Evolutionary conservation across 2,888 invertebrate species (phyloP), one percentile per base, ranked within the genome.

Genomic region (Noctua fimbriata): DNA sequence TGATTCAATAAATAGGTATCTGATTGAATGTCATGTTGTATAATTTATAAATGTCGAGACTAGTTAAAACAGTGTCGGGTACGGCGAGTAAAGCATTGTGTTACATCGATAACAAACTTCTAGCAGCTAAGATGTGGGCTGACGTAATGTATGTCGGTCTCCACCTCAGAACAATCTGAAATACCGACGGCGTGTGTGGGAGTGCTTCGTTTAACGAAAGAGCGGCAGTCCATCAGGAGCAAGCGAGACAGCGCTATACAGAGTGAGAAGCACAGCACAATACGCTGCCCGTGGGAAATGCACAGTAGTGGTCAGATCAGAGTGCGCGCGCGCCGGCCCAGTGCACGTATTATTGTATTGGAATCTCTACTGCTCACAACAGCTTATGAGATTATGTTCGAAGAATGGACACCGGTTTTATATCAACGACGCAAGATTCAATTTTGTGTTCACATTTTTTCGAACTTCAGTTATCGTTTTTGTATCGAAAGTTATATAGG

Each of bases 251-350:
- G 81, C 83, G 94, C 94, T 94, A 94, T 94, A 91, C 91, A 80
- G 93, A 91, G 90, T 76, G 93, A 97, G 86, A 85, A 91, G 92
- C 88, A 91, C 89, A 85, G 93, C 88, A 83, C 87, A 92, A 91
- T 92, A 93, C 93, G 93, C 94, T 95, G 95, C 95, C 95, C 97
- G 97, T 97, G 97, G 97, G 97, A 97, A 97, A 96, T 97, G 97
- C 96, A 97, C 97, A 97, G 97, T 96, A 97, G 97, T 97, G 97
- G 97, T 96, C 97, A 96, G 96, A 96, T 95, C 95, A 95, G 95
- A 94, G 93, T 93, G 95, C 96, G 96, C 96, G 96, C 96, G 96
- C 97, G 97, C 96, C 96, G 95, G 95, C 96, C 97, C 96, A 95
- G 94, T 96, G 96, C 96, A 96, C 96, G 96, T 96, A 96, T 96